Conservation (phyloP, 2,888 invertebrate genomes). For the Dastarcus helophoroides region DNA sequence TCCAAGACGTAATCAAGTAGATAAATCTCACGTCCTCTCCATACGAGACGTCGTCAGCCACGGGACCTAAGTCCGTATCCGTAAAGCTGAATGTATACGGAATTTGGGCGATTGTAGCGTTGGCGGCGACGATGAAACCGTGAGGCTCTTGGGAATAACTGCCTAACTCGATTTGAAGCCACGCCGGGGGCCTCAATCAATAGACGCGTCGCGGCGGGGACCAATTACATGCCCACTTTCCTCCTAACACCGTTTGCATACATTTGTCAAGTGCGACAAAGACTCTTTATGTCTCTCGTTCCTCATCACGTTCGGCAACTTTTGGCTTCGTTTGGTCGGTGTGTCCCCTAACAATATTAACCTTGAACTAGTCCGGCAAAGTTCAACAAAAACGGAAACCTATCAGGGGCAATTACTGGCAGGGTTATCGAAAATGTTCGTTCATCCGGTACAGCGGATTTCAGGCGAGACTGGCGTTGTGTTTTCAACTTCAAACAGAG, state of each 20-base stretch:
- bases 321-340: constrained; percentile 7
- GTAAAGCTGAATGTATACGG: constrained; percentile 6
- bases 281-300: constrained; percentile 22
- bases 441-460: no score
- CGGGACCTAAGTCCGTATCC: no score
- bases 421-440: no score
- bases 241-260: constrained; percentile 43
- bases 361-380: no score
- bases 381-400: no score
- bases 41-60: no score
- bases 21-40: no score
- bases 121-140: constrained; percentile 14
- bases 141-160: constrained; percentile 30
- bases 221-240: constrained; percentile 44
- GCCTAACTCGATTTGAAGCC: constrained; percentile 37
- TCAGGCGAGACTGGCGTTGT: no score
- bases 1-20: no score
- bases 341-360: no score
- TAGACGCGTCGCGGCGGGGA: constrained; percentile 38
- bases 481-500: no score
- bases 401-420: no score
- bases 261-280: constrained; percentile 31
- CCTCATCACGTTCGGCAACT: constrained; percentile 15
- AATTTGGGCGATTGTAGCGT: constrained; percentile 13
- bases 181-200: constrained; percentile 39